These are phyloP conservation scores for Coreius guichenoti DNA, from an alignment of 2,797 vertebrate species.

Conservation along the genomic window DNA sequence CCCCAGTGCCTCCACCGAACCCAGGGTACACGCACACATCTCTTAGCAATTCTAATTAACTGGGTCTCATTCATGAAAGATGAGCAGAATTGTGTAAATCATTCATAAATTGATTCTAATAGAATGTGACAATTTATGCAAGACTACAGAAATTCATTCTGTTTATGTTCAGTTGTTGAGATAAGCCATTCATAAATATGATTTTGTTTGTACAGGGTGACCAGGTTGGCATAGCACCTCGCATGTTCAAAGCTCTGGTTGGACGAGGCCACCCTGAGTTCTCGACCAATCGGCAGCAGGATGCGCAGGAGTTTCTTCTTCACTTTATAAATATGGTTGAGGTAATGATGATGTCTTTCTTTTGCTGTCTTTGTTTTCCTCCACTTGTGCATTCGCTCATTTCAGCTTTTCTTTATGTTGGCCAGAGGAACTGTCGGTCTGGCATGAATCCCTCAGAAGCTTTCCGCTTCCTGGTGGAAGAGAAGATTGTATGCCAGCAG, in stretches of 20 bases:
- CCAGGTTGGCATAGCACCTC: constrained; percentile 93
- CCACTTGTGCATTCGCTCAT: neutral
- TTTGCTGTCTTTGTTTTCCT: neutral
- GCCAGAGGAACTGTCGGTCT: constrained; percentile 95
- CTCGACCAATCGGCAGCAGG: constrained; percentile 98
- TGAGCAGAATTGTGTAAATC: neutral
- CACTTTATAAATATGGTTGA: constrained; percentile 99
- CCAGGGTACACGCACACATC: constrained; percentile 78
- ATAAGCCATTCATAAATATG: neutral
- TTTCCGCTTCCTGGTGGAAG: constrained; percentile 96
- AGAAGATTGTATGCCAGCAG: constrained; percentile 95
- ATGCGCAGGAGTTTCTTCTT: constrained; percentile 98
- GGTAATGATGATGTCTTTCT: constrained; percentile 76
- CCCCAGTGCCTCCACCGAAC: constrained; percentile 81
- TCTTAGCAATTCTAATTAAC: neutral
- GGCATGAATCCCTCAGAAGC: constrained; percentile 95
- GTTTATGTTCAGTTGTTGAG: neutral
- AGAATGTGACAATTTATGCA: neutral
- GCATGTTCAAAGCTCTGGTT: constrained; percentile 97
- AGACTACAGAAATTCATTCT: neutral
- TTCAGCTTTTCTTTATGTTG: neutral
- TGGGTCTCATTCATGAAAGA: neutral
- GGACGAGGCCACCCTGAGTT: constrained; percentile 97
- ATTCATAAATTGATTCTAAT: neutral
- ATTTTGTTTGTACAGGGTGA: constrained; percentile 82